Evolutionary conservation across 2,888 invertebrate genomes (phyloP).

Genomic region (Muscina levida): DNA sequence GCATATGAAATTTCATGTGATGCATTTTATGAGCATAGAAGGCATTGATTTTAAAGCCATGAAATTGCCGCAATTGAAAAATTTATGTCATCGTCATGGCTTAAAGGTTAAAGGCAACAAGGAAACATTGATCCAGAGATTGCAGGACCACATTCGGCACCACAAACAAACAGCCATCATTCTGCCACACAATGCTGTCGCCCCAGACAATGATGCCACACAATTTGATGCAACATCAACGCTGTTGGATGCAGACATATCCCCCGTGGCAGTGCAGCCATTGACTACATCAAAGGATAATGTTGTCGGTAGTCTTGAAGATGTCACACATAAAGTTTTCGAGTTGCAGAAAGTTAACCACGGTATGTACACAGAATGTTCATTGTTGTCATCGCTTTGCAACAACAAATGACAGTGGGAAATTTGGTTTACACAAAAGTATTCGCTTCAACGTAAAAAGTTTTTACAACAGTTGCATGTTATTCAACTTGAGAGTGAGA

Average conservation of each 20-base stretch:
- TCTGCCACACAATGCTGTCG: conserved; percentile 22
- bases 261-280: neutral
- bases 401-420: no score
- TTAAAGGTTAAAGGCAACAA: conserved; percentile 71
- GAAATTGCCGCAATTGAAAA: conserved; percentile 71
- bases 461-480: no score
- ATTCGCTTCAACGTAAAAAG: no score
- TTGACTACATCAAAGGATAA: neutral
- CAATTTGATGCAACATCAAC: no score
- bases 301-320: neutral
- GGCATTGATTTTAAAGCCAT: conserved; percentile 64
- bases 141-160: conserved; percentile 64
- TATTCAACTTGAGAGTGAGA: no score
- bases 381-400: no score
- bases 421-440: no score
- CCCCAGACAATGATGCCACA: neutral
- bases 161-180: conserved; percentile 12
- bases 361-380: conserved; percentile 4
- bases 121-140: conserved; percentile 72
- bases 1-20: no score
- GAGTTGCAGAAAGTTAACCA: neutral
- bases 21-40: conserved; percentile 45
- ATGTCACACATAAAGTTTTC: neutral
- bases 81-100: conserved; percentile 71
- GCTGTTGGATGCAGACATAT: no score